phyloP scores from a whole-genome alignment of 2,797 vertebrate genomes.

The Malacoraja senta region DNA sequence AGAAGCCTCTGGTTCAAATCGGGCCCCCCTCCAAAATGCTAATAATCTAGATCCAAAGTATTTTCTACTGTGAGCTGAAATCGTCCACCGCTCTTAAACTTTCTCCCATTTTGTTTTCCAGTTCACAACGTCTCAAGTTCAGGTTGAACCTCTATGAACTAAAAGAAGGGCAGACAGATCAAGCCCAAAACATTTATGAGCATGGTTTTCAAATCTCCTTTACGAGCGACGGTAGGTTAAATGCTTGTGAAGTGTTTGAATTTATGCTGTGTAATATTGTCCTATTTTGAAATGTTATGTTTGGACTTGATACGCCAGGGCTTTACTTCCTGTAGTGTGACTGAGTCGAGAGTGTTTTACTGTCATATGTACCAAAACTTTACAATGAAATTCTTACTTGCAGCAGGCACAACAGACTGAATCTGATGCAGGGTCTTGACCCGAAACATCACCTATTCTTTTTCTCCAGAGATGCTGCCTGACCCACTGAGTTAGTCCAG shows the following conservation, averaged over 20 bases:
- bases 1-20: no score
- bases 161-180: slow-evolving; percentile 94
- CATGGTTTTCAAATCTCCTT: slow-evolving; percentile 91
- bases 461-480: no score
- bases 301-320: no score
- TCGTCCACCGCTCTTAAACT: background rate
- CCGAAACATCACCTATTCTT: no score
- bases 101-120: slow-evolving; percentile 46
- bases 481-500: no score
- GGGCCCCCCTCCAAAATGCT: no score
- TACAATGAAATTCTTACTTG: no score
- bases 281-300: background rate
- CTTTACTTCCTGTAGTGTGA: no score
- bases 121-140: slow-evolving; percentile 90
- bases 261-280: background rate
- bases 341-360: no score
- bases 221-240: slow-evolving; percentile 80
- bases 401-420: no score
- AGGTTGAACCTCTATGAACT: slow-evolving; percentile 91
- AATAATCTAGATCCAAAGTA: background rate
- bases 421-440: no score
- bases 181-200: slow-evolving; percentile 98
- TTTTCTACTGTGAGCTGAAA: background rate
- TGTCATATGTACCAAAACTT: no score
- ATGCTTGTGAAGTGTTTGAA: background rate